Percentiles rank a stretch among this genome's conserved stretches.
These are phyloP conservation scores for Teleogryllus oceanicus DNA, from an alignment of 2,888 invertebrate genomes.

Conservation along the genomic window DNA sequence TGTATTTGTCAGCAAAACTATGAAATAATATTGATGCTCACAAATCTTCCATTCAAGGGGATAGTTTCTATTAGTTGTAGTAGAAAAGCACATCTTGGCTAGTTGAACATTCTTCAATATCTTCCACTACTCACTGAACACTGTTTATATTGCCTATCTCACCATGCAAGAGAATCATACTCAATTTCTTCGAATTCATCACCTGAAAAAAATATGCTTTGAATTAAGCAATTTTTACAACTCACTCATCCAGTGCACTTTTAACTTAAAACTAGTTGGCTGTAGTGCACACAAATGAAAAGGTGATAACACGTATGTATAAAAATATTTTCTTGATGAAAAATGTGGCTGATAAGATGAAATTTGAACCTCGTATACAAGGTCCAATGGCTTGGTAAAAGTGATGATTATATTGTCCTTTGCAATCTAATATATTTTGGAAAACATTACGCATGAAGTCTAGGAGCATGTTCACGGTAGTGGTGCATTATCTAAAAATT, in stretches of 20 bases:
- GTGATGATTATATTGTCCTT: background rate
- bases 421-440: background rate
- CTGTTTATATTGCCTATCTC: background rate
- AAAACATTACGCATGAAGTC: background rate
- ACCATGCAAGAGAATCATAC: conserved; percentile 9
- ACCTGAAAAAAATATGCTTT: conserved; percentile 9
- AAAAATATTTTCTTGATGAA: background rate
- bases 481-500: too few relatives aligned
- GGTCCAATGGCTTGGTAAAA: conserved; percentile 18
- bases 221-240: conserved; percentile 9
- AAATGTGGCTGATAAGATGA: background rate
- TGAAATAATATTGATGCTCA: too few relatives aligned
- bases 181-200: conserved; percentile 7
- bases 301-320: background rate
- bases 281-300: background rate
- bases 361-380: background rate
- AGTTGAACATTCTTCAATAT: background rate
- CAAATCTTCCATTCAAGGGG: too few relatives aligned
- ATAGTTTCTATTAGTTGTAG: too few relatives aligned
- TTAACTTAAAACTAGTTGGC: background rate
- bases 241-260: background rate
- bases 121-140: background rate
- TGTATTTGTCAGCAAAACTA: too few relatives aligned
- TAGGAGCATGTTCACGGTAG: too few relatives aligned
- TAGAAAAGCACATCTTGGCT: too few relatives aligned